phyloP scores from a whole-genome alignment of 2,797 vertebrate species.

The Darevskia mixta region DNA sequence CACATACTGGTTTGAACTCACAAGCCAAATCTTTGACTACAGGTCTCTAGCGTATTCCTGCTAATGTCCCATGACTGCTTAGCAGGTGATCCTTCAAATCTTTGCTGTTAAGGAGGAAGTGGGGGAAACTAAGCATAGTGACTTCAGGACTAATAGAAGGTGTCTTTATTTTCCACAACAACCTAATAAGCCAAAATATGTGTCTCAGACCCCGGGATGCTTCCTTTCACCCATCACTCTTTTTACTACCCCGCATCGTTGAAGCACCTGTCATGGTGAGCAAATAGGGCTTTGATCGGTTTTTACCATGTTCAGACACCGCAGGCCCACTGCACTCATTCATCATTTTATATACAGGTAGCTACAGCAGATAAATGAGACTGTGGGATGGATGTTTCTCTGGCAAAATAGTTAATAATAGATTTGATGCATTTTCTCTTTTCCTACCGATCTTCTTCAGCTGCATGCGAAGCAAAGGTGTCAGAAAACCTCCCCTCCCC shows the following conservation, averaged over 20 bases:
- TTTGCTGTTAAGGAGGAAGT: neutral
- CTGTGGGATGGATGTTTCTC: slow-evolving; percentile 2
- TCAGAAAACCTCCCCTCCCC: accelerated
- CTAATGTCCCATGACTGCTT: neutral
- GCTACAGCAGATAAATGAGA: accelerated
- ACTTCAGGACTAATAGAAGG: neutral
- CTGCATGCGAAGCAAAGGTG: accelerated
- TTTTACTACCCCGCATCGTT: accelerated
- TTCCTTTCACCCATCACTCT: neutral
- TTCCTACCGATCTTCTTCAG: neutral
- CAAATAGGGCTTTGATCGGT: accelerated
- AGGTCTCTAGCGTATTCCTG: neutral
- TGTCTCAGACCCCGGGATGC: neutral
- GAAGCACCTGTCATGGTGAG: neutral
- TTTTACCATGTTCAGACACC: neutral
- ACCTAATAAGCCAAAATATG: neutral
- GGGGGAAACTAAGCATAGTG: neutral
- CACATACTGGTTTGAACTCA: neutral
- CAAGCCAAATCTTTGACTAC: neutral
- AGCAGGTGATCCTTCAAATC: neutral
- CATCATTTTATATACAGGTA: neutral
- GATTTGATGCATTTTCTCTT: neutral
- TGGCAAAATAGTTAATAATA: accelerated
- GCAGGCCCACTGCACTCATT: accelerated
- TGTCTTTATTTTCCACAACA: neutral